Percentiles rank a stretch among this genome's conserved stretches.
These are phyloP conservation scores for Cerceris ruficornis DNA, from an alignment of 2,888 invertebrate genomes.

Conservation along the genomic window DNA sequence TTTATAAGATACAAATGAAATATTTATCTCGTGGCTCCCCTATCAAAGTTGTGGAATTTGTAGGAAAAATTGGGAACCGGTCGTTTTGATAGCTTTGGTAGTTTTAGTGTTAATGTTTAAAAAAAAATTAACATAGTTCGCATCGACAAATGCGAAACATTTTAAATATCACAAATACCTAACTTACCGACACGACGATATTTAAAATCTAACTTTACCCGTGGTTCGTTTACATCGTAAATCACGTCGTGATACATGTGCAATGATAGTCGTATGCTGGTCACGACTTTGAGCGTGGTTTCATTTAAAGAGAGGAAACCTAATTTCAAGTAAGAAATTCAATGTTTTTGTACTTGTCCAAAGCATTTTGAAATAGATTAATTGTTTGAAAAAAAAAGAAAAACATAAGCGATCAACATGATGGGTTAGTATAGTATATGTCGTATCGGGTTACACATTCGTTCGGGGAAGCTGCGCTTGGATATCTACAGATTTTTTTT, in stretches of 20 bases:
- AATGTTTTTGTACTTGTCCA: background rate
- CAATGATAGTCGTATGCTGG: too few relatives aligned
- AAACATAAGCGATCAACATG: constrained; percentile 4
- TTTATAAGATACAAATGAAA: too few relatives aligned
- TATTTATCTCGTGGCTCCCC: too few relatives aligned
- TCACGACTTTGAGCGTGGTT: too few relatives aligned
- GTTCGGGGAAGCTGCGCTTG: background rate
- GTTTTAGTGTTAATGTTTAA: too few relatives aligned
- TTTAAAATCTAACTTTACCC: too few relatives aligned
- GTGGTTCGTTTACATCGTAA: too few relatives aligned
- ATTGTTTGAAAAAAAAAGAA: background rate
- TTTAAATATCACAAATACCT: background rate
- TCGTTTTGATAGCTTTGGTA: background rate
- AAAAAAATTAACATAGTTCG: background rate
- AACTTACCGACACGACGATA: constrained; percentile 13
- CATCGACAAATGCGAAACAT: background rate
- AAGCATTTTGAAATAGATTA: background rate
- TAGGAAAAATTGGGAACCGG: too few relatives aligned
- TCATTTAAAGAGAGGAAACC: too few relatives aligned
- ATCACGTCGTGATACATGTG: too few relatives aligned
- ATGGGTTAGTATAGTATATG: constrained; percentile 21
- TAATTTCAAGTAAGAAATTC: background rate
- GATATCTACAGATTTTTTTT: background rate
- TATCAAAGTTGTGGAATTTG: too few relatives aligned
- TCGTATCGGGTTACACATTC: background rate